Evolutionary conservation across 37 sponge, comb jelly and placozoan species (phyloP).

Genomic region (Bolinopsis microptera): DNA sequence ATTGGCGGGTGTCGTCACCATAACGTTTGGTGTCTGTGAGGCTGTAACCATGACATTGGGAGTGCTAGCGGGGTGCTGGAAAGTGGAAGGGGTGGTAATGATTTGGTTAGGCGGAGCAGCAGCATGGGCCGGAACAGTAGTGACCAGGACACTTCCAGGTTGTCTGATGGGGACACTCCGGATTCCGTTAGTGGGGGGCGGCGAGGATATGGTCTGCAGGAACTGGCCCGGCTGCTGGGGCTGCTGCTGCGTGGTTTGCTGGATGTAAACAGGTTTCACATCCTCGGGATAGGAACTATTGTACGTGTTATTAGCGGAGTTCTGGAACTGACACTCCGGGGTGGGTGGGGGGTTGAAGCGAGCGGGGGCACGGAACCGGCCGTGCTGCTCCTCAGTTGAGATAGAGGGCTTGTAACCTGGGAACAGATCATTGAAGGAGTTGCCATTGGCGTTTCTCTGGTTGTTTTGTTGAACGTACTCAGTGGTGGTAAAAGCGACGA

Average conservation of each 20-base stretch:
- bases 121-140: neutral
- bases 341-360: neutral
- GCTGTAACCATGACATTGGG: neutral
- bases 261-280: constrained; percentile 31
- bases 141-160: neutral
- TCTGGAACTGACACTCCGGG: neutral
- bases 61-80: neutral
- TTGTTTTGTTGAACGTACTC: neutral
- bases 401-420: constrained; percentile 39
- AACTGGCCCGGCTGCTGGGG: neutral
- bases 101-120: neutral
- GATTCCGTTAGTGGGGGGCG: neutral
- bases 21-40: constrained; percentile 19
- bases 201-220: neutral
- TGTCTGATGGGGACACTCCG: neutral
- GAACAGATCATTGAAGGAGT: constrained; percentile 27
- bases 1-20: constrained; percentile 24
- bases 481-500: constrained; percentile 41
- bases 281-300: neutral
- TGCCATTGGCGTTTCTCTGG: neutral
- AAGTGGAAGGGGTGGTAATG: neutral
- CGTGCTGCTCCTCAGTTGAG: constrained; percentile 46
- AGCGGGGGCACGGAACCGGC: constrained; percentile 2
- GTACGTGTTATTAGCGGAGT: neutral
- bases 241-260: neutral